Evolutionary conservation across 2,888 invertebrate species (phyloP).

Genomic region (Spatulosminthurus flaviceps): DNA sequence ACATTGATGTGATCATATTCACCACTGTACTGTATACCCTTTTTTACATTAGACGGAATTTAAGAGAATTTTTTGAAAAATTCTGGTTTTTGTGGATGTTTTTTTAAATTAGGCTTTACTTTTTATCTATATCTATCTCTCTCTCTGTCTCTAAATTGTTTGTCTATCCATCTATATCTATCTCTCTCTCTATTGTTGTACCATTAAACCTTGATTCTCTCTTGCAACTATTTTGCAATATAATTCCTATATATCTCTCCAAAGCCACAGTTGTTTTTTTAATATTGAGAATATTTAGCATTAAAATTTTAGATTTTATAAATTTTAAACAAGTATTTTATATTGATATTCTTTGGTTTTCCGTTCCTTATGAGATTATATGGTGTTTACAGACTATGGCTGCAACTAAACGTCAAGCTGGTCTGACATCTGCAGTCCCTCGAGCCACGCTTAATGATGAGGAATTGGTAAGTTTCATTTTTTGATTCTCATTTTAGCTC

Average conservation of each 20-base stretch:
- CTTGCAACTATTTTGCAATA: slow-evolving; percentile 15
- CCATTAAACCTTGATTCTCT: neutral
- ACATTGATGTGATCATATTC: neutral
- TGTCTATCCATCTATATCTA: neutral
- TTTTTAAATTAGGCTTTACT: neutral
- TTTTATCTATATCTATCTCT: neutral
- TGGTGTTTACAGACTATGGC: slow-evolving; percentile 88
- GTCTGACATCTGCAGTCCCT: slow-evolving; percentile 95
- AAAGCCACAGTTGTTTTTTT: slow-evolving; percentile 15
- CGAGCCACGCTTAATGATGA: slow-evolving; percentile 98
- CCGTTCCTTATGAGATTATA: neutral
- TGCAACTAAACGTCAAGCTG: slow-evolving; percentile 91
- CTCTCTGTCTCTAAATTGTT: neutral
- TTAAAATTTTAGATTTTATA: too few relatives aligned
- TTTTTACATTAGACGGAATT: too few relatives aligned
- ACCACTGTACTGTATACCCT: too few relatives aligned
- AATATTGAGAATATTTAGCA: too few relatives aligned
- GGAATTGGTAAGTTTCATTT: slow-evolving; percentile 83
- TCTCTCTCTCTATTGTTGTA: neutral
- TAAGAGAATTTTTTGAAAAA: too few relatives aligned
- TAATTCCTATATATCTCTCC: slow-evolving; percentile 18
- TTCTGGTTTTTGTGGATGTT: too few relatives aligned
- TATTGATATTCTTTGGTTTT: too few relatives aligned
- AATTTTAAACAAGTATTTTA: too few relatives aligned
- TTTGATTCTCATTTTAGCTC: too few relatives aligned